phyloP scores from a whole-genome alignment of 2,113 vertebrate species.

The Amphiprion percula region DNA sequence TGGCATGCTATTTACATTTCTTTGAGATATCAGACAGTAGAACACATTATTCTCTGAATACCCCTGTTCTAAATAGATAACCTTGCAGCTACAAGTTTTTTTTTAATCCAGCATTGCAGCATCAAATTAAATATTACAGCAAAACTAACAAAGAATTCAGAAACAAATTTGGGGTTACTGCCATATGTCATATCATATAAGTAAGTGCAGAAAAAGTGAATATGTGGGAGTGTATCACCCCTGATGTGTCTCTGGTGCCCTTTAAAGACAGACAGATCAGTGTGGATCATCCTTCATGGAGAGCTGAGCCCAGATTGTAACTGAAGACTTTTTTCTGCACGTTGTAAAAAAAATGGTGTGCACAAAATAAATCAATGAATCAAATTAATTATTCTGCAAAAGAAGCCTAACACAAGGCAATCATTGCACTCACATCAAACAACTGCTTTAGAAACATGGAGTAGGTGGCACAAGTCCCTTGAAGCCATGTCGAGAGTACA shows the following conservation, averaged over 20 bases:
- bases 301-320: not conserved
- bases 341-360: not conserved
- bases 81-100: not conserved
- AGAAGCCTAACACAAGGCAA: conserved; percentile 1
- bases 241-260: not conserved
- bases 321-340: not conserved
- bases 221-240: not conserved
- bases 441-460: conserved; percentile 52
- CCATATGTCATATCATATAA: not conserved
- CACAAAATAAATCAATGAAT: not conserved
- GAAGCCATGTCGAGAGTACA: conserved; percentile 5
- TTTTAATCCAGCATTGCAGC: not conserved
- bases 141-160: not conserved
- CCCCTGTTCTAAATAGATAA: not conserved
- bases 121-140: not conserved
- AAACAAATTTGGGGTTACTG: not conserved
- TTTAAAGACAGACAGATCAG: not conserved
- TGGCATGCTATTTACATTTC: not conserved
- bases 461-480: conserved; percentile 51
- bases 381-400: not conserved
- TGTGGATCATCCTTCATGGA: not conserved
- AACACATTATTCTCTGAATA: not conserved
- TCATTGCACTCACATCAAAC: conserved; percentile 37
- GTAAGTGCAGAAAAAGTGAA: not conserved
- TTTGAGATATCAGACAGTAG: not conserved